Evolutionary conservation across 2,113 vertebrate species (phyloP).

Genomic region (Aleadryas rufinucha): DNA sequence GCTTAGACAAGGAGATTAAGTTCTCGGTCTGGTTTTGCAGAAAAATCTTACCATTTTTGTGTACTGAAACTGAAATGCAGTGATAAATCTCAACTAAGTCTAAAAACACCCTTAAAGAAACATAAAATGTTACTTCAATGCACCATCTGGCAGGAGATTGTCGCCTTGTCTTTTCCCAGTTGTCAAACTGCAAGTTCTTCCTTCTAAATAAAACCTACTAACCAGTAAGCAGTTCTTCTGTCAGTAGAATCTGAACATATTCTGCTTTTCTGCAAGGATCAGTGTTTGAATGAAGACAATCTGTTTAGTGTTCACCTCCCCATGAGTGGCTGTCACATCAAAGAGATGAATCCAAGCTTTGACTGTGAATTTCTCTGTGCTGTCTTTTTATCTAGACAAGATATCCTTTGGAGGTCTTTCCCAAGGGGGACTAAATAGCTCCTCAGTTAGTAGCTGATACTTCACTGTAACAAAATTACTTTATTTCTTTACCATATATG

Average conservation of each 20-base stretch:
- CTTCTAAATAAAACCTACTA: slow-evolving; percentile 10
- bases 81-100: background rate
- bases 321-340: slow-evolving; percentile 22
- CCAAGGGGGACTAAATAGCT: background rate
- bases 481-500: background rate
- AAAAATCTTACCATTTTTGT: background rate
- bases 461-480: background rate
- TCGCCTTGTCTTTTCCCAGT: slow-evolving; percentile 10
- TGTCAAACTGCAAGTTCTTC: slow-evolving; percentile 22
- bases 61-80: background rate
- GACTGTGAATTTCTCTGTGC: background rate
- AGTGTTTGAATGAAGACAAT: slow-evolving; percentile 34
- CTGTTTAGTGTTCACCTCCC: slow-evolving; percentile 43
- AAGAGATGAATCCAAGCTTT: background rate
- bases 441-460: background rate
- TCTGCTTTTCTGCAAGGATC: background rate
- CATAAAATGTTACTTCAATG: background rate
- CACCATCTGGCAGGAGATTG: slow-evolving; percentile 5
- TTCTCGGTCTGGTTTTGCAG: background rate
- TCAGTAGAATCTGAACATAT: background rate
- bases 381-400: background rate
- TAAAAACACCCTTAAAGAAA: background rate
- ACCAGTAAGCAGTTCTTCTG: background rate
- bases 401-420: background rate
- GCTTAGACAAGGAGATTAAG: background rate